Conservation (phyloP, 2,113 vertebrate genomes). For the Paradoxurus hermaphroditus region DNA sequence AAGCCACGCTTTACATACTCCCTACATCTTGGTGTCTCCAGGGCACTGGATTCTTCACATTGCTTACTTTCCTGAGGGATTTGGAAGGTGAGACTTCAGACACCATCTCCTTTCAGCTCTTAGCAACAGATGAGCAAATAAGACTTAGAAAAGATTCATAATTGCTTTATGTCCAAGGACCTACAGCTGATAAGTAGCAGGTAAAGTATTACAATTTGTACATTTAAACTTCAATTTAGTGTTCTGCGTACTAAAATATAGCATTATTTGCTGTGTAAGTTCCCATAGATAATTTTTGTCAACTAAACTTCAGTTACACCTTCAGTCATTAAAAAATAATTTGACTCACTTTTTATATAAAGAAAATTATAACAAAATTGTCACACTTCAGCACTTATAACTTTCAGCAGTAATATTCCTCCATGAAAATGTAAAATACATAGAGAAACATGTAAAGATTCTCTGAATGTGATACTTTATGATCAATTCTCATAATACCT, state of each 20-base stretch:
- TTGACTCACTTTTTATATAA: too few relatives aligned
- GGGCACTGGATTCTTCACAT: not conserved
- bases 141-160: not conserved
- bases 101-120: not conserved
- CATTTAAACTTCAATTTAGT: not conserved
- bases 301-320: not conserved
- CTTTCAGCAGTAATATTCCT: not conserved
- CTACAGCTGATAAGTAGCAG: not conserved
- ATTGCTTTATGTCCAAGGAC: not conserved
- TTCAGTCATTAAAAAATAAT: not conserved
- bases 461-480: not conserved
- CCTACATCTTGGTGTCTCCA: not conserved
- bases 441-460: not conserved
- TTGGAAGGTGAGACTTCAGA: not conserved
- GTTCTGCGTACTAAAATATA: not conserved
- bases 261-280: not conserved
- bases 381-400: not conserved
- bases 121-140: not conserved
- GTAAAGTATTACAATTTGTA: not conserved
- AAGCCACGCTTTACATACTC: not conserved
- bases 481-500: not conserved
- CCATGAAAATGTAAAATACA: not conserved
- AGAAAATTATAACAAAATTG: not conserved
- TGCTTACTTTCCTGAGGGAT: not conserved
- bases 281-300: not conserved